Conservation (phyloP, 2,797 vertebrate genomes). For the Cuculus canorus region DNA sequence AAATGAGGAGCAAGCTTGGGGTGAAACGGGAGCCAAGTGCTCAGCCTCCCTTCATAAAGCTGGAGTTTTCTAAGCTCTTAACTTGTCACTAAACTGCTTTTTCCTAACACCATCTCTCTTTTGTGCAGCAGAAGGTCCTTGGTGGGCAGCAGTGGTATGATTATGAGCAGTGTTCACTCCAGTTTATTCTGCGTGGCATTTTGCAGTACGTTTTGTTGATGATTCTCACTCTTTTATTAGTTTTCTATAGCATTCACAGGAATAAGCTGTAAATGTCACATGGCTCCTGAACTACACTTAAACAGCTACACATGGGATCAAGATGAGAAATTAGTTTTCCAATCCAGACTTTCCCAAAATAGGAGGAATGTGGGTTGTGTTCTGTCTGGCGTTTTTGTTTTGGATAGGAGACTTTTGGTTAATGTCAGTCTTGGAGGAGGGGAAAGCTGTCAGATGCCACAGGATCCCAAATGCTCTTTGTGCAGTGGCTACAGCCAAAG, state of each 20-base stretch:
- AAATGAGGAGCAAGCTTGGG: neutral
- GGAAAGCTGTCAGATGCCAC: neutral
- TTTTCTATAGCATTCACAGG: neutral
- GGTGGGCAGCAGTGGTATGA: neutral
- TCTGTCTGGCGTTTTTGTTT: neutral
- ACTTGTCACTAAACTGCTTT: neutral
- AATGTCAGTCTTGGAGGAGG: conserved; percentile 12
- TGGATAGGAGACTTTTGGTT: conserved; percentile 33
- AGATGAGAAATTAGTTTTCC: conserved; percentile 22
- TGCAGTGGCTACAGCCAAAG: neutral
- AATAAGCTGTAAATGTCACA: conserved; percentile 15
- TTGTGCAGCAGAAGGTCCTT: neutral
- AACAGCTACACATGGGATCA: conserved; percentile 29
- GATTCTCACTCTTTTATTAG: neutral
- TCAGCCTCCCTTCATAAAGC: neutral
- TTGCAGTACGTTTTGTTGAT: neutral
- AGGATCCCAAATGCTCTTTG: conserved; percentile 9
- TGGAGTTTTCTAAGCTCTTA: neutral
- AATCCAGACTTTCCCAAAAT: conserved; percentile 38
- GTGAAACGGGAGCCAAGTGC: neutral
- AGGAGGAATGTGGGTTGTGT: conserved; percentile 21
- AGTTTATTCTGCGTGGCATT: neutral
- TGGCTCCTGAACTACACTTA: conserved; percentile 2
- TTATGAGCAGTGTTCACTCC: neutral
- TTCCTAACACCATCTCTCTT: neutral